Evolutionary conservation across 2,797 vertebrate genomes (phyloP).

Genomic region (Xenopus petersii): DNA sequence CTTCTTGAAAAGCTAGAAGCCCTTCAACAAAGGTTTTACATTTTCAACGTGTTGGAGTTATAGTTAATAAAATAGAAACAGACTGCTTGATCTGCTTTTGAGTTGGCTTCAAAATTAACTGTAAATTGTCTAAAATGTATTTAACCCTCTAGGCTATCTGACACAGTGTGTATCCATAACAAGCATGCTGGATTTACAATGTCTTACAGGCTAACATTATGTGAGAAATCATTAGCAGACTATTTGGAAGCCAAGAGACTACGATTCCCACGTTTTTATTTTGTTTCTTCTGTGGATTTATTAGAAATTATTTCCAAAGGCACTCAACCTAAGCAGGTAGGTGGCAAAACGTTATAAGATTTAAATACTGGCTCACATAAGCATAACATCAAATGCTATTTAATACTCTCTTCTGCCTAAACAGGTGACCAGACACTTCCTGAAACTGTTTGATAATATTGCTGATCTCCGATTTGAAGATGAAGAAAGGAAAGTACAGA

Average conservation of each 20-base stretch:
- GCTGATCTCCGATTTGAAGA: slow-evolving; percentile 72
- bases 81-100: too few relatives aligned
- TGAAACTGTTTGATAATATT: slow-evolving; percentile 75
- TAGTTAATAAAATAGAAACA: too few relatives aligned
- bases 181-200: slow-evolving; percentile 7
- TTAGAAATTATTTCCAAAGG: slow-evolving; percentile 77
- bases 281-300: slow-evolving; percentile 73
- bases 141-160: too few relatives aligned
- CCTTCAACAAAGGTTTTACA: slow-evolving; percentile 64
- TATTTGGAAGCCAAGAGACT: slow-evolving; percentile 72
- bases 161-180: neutral
- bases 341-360: neutral
- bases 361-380: too few relatives aligned
- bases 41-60: too few relatives aligned
- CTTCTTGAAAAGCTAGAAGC: slow-evolving; percentile 70
- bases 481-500: slow-evolving; percentile 49
- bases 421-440: slow-evolving; percentile 72
- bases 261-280: slow-evolving; percentile 69
- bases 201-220: slow-evolving; percentile 64
- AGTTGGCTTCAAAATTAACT: too few relatives aligned
- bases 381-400: too few relatives aligned
- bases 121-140: too few relatives aligned
- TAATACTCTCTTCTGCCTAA: neutral
- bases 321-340: slow-evolving; percentile 67
- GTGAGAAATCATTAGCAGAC: slow-evolving; percentile 72